Base-by-base conservation (phyloP, 1,140 invertebrate species). In the Cardiocondyla obscurior region DNA sequence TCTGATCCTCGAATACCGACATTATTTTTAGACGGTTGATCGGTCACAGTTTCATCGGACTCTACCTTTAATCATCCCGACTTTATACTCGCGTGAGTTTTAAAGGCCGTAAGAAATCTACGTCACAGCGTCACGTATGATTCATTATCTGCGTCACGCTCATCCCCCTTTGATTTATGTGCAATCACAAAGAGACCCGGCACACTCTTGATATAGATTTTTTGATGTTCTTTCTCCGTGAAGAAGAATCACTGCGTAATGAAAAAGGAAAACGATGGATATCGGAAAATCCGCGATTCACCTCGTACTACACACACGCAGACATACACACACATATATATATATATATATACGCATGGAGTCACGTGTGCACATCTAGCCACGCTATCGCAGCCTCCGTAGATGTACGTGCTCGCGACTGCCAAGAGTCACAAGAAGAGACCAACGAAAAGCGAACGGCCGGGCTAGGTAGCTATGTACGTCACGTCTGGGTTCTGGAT, bases 401-500 rank as follows among this genome's bases (percentile, higher is more conserved):
- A 58, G 82, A 76, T 79, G 62, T 79, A 79, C 74, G 49, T 79
- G 62, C 62, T 33, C 33, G 46, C 39, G 39, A 42, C 33, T 74
- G 44, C 62, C 81, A 76, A 62, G 69, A 44, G 49, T 81, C 64
- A 33, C 49, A 69, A 85, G 57, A 82, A 83, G 74, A 69, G 55
- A 79, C 72, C 62, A 60, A 30, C 57, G 85, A 82, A 82, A 83
- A 74, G 73, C 58, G 79, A 83, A 22, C 60, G 65, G 51, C 58
- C 28, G 57, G n/a, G 57, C 84, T 82, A 74, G 88, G 72, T 87
- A 89, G 86, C 88, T 91, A 92, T 92, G 91, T 92, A 89, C 88
- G 91, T 92, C 91, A 92, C 91, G 91, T 92, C 85, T 86, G 87
- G 86, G 87, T 91, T 92, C 91, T 92, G 91, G 90, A 92, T 92